A percentile compares a stretch with the other conserved stretches of the same genome.
These are phyloP conservation scores for Trichosurus vulpecula DNA, from an alignment of 2,797 vertebrate species.

Conservation along the genomic window DNA sequence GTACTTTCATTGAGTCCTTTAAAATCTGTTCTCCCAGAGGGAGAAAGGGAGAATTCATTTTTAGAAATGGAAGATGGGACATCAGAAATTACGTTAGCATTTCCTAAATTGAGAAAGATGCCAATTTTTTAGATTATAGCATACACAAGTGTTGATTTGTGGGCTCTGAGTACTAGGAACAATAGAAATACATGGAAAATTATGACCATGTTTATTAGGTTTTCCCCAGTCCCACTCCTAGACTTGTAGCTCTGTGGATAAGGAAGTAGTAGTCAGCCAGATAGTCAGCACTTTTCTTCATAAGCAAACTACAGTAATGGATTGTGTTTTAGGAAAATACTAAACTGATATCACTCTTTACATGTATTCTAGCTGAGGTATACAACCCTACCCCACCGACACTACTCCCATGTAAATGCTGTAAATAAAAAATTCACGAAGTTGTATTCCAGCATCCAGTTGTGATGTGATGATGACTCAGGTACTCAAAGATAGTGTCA, in stretches of 20 bases:
- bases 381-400: too few relatives aligned
- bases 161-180: background rate
- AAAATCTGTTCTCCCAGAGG: background rate
- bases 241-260: background rate
- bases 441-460: background rate
- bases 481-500: background rate
- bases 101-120: constrained; percentile 13
- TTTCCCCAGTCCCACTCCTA: background rate
- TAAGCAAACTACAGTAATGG: background rate
- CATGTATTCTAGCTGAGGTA: background rate
- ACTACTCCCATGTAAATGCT: background rate
- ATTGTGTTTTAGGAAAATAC: background rate
- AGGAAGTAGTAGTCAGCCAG: constrained; percentile 13
- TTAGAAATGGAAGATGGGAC: constrained; percentile 14
- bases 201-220: background rate
- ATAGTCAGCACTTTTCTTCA: background rate
- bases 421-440: background rate
- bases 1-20: background rate
- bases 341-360: background rate
- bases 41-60: constrained; percentile 4
- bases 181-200: constrained; percentile 31
- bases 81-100: constrained; percentile 7
- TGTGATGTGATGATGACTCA: background rate
- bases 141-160: constrained; percentile 24
- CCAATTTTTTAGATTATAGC: constrained; percentile 5